Evolutionary conservation across 2,797 vertebrate genomes (phyloP), one percentile per base, ranked within the genome.

Genomic region (Chaenodraco wilsoni): DNA sequence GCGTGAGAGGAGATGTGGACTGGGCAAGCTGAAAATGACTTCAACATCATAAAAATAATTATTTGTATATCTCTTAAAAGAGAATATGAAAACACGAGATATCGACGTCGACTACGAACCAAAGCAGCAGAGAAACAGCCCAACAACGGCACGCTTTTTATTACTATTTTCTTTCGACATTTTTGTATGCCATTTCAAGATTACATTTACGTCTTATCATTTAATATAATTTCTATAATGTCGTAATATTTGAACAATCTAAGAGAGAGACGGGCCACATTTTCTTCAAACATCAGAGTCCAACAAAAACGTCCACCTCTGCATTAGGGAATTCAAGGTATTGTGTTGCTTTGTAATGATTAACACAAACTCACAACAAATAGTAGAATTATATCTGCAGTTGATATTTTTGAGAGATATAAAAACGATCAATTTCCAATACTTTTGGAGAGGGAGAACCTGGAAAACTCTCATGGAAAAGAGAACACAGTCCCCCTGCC

Each of bases 391-490:
- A 68, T 31, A 21, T 63, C 56, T 73, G 52, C n/a, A 56, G 37
- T 65, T 57, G 67, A 68, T 55, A 52, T 56, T 49, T 48, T 83
- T 17, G 61, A 65, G 72, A 68, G 60, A 66, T 79, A 73, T 43
- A 54, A 27, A 84, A 83, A 79, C 60, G n/a, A 62, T 63, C 46
- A 56, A 72, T 88, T 77, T 81, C 60, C 48, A 68, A 76, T 52
- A 51, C 0, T n/a, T 61, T 43, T 52, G 41, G 11, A 76, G 56
- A 72, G 70, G 19, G 59, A 71, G 57, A 65, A 66, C 41, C 37
- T 69, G 50, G 45, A 50, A 78, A 69, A 68, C 58, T 61, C 56
- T 33, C 58, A 41, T 9, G 46, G 16, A 69, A 41, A 68, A 14
- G 65, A 13, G 51, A 40, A 74, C 37, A 31, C 71, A 55, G 72